Evolutionary conservation across 1,140 invertebrate genomes (phyloP), one percentile per base, ranked within the genome.

Genomic region (Stegodyphus mimosarum): DNA sequence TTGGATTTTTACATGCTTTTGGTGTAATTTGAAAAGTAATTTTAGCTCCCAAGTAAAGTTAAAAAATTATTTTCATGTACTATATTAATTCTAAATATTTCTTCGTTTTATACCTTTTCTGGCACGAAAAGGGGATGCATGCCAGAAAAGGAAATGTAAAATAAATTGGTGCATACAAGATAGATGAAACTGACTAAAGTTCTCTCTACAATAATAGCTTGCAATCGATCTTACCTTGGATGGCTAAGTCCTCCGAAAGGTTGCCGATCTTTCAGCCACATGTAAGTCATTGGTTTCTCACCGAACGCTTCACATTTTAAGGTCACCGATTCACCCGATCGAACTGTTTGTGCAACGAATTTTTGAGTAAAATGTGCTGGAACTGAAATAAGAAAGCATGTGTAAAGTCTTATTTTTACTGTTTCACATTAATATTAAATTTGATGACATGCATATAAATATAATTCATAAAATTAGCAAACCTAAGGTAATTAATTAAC

Each of bases 301-400:
- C 79, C 80, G 71, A 77, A 83, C 6, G 77, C 80, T 51, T 88
- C 81, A 17, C 88, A 89, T 60, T 53, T 69, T 3, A 89, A 33
- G 11, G 85, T 75, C 0, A 88, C 70, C 6, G 87, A 83, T 79
- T 85, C 84, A 7, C 87, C 86, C 11, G 72, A 76, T 66, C 86
- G 49, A 0, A 89, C 85, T 7, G 64, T 80, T 33, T 97, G 96
- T 90, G 98, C 96, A 88, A 96, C 95, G 49, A 97, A 97, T 91
- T 98, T 97, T 88, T 97, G 92, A 89, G 98, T 97, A 96, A 97
- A 99, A 90, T 96, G 95, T 84, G 97, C 97, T 87, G 97, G 97
- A 89, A 99, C 97, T 98, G 92, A 89, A 88, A 87, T 17, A 72
- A n/a, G 6, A 17, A 72, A 50, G 2, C 2, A 52, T 3, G 2